Evolutionary conservation across 2,113 vertebrate species (phyloP).

Genomic region (Tringa solitaria): DNA sequence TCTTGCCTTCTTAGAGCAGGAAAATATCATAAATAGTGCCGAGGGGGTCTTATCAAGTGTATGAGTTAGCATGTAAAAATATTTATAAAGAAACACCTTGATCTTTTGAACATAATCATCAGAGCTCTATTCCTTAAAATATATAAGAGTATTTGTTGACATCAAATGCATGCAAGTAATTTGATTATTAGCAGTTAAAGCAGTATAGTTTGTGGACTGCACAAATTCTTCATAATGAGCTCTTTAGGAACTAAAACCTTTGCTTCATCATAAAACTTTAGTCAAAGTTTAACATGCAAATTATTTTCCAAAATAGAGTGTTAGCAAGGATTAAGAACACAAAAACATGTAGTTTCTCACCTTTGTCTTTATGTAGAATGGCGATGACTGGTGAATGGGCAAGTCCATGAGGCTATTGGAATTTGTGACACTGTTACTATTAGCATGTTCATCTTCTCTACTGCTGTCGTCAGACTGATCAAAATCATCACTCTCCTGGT

Average conservation of each 20-base stretch:
- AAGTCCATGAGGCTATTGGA: slow-evolving; percentile 84
- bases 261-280: background rate
- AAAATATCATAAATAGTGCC: background rate
- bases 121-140: background rate
- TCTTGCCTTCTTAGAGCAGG: background rate
- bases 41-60: background rate
- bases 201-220: background rate
- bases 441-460: slow-evolving; percentile 86
- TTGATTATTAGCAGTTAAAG: background rate
- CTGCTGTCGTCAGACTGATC: slow-evolving; percentile 94
- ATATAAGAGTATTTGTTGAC: background rate
- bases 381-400: slow-evolving; percentile 81
- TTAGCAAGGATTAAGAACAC: background rate
- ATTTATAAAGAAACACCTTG: background rate
- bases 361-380: slow-evolving; percentile 87
- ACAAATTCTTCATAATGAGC: background rate
- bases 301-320: background rate
- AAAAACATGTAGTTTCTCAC: slow-evolving; percentile 74
- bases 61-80: background rate
- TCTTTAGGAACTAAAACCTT: background rate
- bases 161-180: background rate
- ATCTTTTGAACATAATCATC: background rate
- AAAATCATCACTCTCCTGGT: slow-evolving; percentile 98
- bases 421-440: slow-evolving; percentile 85
- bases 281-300: background rate